Percentiles rank a stretch among this genome's conserved stretches.
These are phyloP conservation scores for Parazoanthus swiftii DNA, from an alignment of 92 coral and sea anemone species.

Conservation along the genomic window DNA sequence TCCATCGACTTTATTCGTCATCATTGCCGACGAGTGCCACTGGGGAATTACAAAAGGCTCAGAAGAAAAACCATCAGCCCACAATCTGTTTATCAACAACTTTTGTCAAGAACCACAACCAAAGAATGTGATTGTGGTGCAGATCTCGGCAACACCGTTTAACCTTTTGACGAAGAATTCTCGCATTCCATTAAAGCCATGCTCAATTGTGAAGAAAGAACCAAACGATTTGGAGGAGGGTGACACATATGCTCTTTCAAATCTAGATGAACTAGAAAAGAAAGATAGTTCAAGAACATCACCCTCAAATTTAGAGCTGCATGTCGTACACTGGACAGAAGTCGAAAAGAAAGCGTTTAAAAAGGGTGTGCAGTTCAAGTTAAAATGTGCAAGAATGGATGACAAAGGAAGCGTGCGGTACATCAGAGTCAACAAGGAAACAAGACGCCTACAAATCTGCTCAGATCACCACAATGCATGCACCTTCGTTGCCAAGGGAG, in stretches of 20 bases:
- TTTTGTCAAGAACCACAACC: constrained; percentile 49
- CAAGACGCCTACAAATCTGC: not conserved
- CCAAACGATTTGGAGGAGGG: not conserved
- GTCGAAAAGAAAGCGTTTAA: constrained; percentile 54
- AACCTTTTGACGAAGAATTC: constrained; percentile 50
- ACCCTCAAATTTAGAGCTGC: constrained; percentile 39
- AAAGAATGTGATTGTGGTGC: constrained; percentile 47
- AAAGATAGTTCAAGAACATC: not conserved
- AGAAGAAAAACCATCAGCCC: constrained; percentile 48
- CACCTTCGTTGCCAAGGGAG: constrained; percentile 44
- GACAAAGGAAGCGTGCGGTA: not conserved
- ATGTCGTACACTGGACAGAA: constrained; percentile 57
- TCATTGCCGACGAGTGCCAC: constrained; percentile 60
- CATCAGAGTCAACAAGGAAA: not conserved
- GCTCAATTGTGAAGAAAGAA: not conserved
- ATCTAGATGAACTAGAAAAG: not conserved
- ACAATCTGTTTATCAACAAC: constrained; percentile 50
- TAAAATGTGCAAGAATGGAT: constrained; percentile 27
- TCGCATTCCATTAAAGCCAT: constrained; percentile 46
- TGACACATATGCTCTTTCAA: constrained; percentile 10
- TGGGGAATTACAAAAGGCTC: constrained; percentile 55
- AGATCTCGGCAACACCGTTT: constrained; percentile 57
- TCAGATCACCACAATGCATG: constrained; percentile 26
- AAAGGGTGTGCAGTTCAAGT: constrained; percentile 50
- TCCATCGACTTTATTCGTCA: constrained; percentile 47